Evolutionary conservation across 1,140 invertebrate species (phyloP), one percentile per base, ranked within the genome.

Genomic region (Gyrodactylus salaris): DNA sequence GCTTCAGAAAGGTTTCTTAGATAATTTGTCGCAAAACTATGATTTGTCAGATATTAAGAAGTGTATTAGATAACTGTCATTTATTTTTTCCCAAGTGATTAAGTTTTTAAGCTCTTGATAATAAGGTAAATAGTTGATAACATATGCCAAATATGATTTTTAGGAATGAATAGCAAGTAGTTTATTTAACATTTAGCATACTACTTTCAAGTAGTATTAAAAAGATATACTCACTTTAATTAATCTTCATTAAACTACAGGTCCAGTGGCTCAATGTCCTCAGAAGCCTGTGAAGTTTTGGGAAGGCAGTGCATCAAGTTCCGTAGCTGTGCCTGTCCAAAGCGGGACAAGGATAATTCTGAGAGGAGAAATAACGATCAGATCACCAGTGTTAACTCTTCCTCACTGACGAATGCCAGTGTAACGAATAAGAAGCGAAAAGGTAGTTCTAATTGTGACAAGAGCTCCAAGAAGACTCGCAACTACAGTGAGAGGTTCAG

Each of bases 241-340:
- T n/a, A 54, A 54, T 16, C 7, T 54, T 54, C n/a, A 54, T 54
- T 54, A n/a, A 54, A n/a, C n/a, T 54, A n/a, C n/a, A 16, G 7
- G 7, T 54, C 7, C 7, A 7, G 7, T 54, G n/a, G 34, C 34
- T 54, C 34, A 16, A n/a, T 54, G 7, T 54, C 34, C 7, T 54
- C 34, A 16, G 34, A 54, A 16, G n/a, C 7, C n/a, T 54, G 34
- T 54, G 70, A 71, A 2, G 7, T 71, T 20, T 71, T 24, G 70
- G 70, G 70, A 20, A 24, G 70, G n/a, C 70, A 71, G 26, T 71
- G 70, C 26, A 24, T 71, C 19, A 21, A 71, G 26, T 71, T 71
- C 26, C 70, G 70, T 25, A 71, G 70, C n/a, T 71, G 70, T 71
- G 70, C 70, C 25, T 71, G 70, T 71, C 70, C 70, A 22, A 71